Evolutionary conservation across 2,113 vertebrate species (phyloP).

Genomic region (Hippocampus abdominalis): DNA sequence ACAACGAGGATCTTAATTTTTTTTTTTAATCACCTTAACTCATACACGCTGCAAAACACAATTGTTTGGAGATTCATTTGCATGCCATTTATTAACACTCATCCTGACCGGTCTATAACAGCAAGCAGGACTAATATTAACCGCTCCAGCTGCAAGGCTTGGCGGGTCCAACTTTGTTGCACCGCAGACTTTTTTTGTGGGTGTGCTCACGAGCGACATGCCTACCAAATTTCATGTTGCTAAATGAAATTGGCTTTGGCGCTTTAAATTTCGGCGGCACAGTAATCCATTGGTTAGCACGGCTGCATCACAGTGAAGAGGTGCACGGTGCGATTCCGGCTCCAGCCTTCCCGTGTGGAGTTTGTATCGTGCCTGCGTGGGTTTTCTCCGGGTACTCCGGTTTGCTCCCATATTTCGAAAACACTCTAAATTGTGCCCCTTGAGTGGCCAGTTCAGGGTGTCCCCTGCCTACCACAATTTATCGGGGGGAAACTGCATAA

Average conservation of each 20-base stretch:
- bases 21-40: conserved; percentile 75
- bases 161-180: background rate
- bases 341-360: too few species aligned
- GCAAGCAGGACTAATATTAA: background rate
- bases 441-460: too few species aligned
- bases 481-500: background rate
- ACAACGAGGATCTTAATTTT: conserved; percentile 91
- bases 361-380: too few species aligned
- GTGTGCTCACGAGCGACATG: background rate
- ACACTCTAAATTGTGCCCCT: too few species aligned
- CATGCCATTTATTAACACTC: background rate
- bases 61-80: background rate
- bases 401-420: too few species aligned
- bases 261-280: too few species aligned
- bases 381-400: too few species aligned
- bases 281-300: too few species aligned
- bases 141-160: too few species aligned
- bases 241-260: background rate
- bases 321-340: too few species aligned
- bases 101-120: background rate
- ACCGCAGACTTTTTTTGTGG: background rate
- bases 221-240: background rate
- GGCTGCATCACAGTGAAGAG: too few species aligned
- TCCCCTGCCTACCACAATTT: background rate
- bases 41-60: conserved; percentile 57